Conservation (phyloP, 2,797 vertebrate species). For the Pseudomugil tenellus region DNA sequence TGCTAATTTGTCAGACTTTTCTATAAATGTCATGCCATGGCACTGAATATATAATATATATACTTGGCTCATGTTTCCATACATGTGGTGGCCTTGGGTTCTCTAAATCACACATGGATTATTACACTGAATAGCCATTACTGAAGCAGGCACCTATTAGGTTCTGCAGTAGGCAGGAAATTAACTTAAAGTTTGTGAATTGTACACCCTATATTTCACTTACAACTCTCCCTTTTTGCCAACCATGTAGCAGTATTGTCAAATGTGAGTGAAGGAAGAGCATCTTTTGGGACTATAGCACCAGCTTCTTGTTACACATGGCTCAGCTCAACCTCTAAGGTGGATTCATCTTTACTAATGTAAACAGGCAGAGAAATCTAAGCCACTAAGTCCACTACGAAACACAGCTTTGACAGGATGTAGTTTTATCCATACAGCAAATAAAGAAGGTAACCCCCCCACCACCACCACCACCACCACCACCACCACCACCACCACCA, state of each 20-base stretch:
- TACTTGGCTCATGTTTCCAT: constrained; percentile 23
- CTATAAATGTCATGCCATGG: constrained; percentile 48
- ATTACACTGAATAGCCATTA: constrained; percentile 38
- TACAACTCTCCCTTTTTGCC: neutral
- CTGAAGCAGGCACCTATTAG: constrained; percentile 49
- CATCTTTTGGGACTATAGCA: neutral
- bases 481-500: constrained; percentile 47
- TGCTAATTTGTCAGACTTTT: constrained; percentile 42
- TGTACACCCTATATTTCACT: constrained; percentile 18
- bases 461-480: constrained; percentile 46
- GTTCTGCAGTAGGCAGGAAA: constrained; percentile 54
- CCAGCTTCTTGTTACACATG: neutral
- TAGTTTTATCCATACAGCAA: constrained; percentile 45
- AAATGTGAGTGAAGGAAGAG: neutral
- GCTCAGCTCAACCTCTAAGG: neutral
- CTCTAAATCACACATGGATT: constrained; percentile 38
- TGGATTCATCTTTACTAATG: neutral
- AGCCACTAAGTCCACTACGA: constrained; percentile 41
- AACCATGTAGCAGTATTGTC: neutral
- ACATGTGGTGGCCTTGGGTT: constrained; percentile 26
- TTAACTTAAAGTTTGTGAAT: constrained; percentile 34
- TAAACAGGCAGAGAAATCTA: constrained; percentile 11
- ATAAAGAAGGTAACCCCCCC: constrained; percentile 39
- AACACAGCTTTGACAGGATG: constrained; percentile 18
- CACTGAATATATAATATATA: constrained; percentile 10